Evolutionary conservation across 1,140 invertebrate genomes (phyloP), one percentile per base, ranked within the genome.

Genomic region (Platyscapa corneri): DNA sequence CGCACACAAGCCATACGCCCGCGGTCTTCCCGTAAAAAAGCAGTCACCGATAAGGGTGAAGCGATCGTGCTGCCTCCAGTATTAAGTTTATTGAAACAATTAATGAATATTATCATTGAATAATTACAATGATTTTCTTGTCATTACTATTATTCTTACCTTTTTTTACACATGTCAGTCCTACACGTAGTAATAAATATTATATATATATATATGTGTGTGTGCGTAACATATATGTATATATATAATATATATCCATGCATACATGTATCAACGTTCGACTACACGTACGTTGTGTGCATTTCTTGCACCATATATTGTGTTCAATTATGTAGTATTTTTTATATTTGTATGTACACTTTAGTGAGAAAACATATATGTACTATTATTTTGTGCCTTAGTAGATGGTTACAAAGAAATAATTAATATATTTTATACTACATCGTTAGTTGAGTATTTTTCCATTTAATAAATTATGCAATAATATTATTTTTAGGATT

Each of bases 1-100:
- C 93, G 96, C 95, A n/a, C 95, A 96, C 89, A 95, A 95, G 88
- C 97, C 97, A 14, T 97, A 96, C 93, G 96, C 97, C 42, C 94
- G 96, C 92, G 97, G 97, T n/a, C 96, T 96, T 90, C 96, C 96
- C 65, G 95, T 94, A 88, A 95, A 95, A 93, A 94, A 91, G 70
- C 92, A 92, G 83, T 91, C 65, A 89, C 89, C 75, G 91, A 93
- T 87, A 93, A 93, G 79, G 90, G 91, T 87, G 92, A 93, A 93
- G 90, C 92, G 87, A 93, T 94, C 89, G 92, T 93, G 89, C 90
- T 93, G 90, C 92, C 92, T 89, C 92, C 92, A 93, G 92, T 93
- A 93, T 91, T 93, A 90, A 94, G 92, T 81, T 86, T 93, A 86
- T 85, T 93, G 42, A 93, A 93, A 87, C 92, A 93, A 84, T 87